Base-by-base conservation (phyloP, 2,113 vertebrate species). In the Numenius arquata region DNA sequence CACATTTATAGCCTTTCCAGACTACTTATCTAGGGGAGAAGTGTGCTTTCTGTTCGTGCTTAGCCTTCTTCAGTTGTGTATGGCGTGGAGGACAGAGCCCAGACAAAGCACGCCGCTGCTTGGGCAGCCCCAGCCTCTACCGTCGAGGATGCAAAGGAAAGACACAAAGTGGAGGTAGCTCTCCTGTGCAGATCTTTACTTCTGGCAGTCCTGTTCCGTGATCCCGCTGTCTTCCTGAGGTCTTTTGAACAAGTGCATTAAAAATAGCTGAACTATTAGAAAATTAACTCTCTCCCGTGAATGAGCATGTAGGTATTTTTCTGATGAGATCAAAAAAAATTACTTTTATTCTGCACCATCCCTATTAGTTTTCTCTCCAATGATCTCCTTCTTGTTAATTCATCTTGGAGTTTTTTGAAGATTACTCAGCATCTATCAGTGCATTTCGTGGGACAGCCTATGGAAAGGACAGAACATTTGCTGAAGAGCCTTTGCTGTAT, bases 1-100 rank as follows among this genome's bases (percentile, higher is more conserved):
- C 48, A 30, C 62, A 62, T 89, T 93, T 76, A 61, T 70, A 74
- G 80, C 67, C 68, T 93, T 96, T 87, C 80, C 92, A 95, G 86
- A 66, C 62, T n/a, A 7, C 88, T 81, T 90, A 59, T 75, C 73
- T 53, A 21, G 65, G 76, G 68, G 52, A 87, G 66, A 68, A 59
- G 47, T 6, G 1, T 65, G 74, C 58, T 79, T 89, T 65, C 41
- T 0, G 1, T 58, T 78, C 1, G 0, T 81, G 66, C 62, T 93
- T 52, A 34, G 61, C 30, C 38, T 48, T 55, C 80, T 88, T 78
- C 66, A 56, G 36, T 36, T 88, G 12, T 0, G 1, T 36, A 14
- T 78, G 73, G 25, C 1, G 8, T 36, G 65, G 21, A 72, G 80
- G 52, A 55, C 73, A 38, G 50, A 68, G 45, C 38, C 47, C 45